Base-by-base conservation (phyloP, 2,797 vertebrate genomes). In the Molossus alvarezi region DNA sequence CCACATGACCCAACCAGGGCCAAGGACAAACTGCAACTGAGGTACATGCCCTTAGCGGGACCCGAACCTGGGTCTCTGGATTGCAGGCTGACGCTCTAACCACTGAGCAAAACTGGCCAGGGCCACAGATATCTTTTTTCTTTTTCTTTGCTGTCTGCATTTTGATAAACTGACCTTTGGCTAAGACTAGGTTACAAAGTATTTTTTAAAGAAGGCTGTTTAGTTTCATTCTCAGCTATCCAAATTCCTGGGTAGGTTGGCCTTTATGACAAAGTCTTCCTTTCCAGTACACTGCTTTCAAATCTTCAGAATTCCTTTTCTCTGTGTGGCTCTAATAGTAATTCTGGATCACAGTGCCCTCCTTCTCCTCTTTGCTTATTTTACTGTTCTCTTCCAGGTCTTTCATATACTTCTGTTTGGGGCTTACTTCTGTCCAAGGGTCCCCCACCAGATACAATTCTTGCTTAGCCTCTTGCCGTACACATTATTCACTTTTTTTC, bases 401-500 rank as follows among this genome's bases (percentile, higher is more conserved):
- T 77, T 98, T 97, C 13, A 97, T 92, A 5, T 96, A 96, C 2
- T 98, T 98, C 13, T 98, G 97, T 93, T 95, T 96, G 48, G 97
- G 95, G 18, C 98, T 97, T 55, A 90, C 92, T 87, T 98, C 98
- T 86, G 92, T 21, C 97, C 97, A 92, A 97, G 98, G 12, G 73
- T 95, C 96, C 17, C 97, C 87, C 1, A 71, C 45, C 2, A 60
- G 85, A 64, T 67, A 62, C 10, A 94, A 91, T 67, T 98, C 97
- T 11, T 97, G 97, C 37, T 97, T 96, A 41, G 96, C 93, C 18
- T 97, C 97, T 11, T 97, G 77, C 85, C 57, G 9, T 1, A 8
- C n/a, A 92, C 8, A 27, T 99, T 98, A 91, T 98, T 99, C 20
- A 98, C 97, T n/a, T 97, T 98, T 98, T 81, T 99, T 99, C 81